Conservation (phyloP, 2,113 vertebrate genomes). For the Barnardius zonarius region DNA sequence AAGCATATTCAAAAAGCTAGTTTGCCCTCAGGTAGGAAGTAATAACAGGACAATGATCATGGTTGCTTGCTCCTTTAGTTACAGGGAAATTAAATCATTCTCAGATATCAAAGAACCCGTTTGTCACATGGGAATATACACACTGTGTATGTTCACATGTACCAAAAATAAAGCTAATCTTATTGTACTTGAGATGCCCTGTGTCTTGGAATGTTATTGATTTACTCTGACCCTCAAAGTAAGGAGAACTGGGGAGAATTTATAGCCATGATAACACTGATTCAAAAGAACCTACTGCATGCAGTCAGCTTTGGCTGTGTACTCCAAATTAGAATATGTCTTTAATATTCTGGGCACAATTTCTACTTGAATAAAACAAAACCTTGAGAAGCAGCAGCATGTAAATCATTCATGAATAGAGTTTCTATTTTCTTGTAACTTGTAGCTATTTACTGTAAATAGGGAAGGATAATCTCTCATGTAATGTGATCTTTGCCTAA, state of each 20-base stretch:
- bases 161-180: not conserved
- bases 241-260: not conserved
- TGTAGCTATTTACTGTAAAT: slow-evolving; percentile 64
- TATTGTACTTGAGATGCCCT: not conserved
- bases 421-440: slow-evolving; percentile 48
- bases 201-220: not conserved
- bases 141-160: not conserved
- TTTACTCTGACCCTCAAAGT: not conserved
- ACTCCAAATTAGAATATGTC: not conserved
- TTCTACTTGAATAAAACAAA: slow-evolving; percentile 36
- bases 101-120: not conserved
- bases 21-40: not conserved
- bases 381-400: slow-evolving; percentile 27
- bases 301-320: not conserved
- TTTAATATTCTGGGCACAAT: slow-evolving; percentile 54
- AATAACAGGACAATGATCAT: not conserved
- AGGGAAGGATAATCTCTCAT: slow-evolving; percentile 58
- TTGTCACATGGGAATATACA: not conserved
- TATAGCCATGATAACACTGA: not conserved
- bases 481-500: slow-evolving; percentile 60
- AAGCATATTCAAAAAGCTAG: not conserved
- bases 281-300: not conserved
- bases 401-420: slow-evolving; percentile 64
- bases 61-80: not conserved
- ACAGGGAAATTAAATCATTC: not conserved